A percentile compares a stretch with the other conserved stretches of the same genome.
Evolutionary conservation across 2,797 vertebrate species (phyloP).

Genomic region (Mormyrops attenuatus): DNA sequence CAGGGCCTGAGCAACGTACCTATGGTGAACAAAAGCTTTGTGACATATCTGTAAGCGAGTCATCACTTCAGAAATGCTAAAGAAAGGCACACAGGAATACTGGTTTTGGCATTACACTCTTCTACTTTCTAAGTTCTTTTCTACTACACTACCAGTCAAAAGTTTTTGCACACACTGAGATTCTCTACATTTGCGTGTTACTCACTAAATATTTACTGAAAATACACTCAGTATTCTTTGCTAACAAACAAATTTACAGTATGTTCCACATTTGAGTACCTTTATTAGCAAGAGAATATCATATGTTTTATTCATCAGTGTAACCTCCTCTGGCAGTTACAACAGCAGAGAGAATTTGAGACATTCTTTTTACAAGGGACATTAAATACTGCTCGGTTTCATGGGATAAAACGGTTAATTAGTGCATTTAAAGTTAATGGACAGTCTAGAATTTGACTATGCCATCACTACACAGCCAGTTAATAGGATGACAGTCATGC

Average conservation of each 20-base stretch:
- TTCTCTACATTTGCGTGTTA: neutral
- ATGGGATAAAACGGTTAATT: neutral
- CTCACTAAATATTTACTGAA: neutral
- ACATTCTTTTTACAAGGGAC: neutral
- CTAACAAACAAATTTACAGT: neutral
- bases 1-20: constrained; percentile 83
- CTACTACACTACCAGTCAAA: neutral
- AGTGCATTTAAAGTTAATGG: neutral
- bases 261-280: neutral
- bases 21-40: constrained; percentile 35
- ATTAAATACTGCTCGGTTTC: neutral
- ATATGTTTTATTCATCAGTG: neutral
- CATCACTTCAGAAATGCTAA: neutral
- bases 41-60: neutral
- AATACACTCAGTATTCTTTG: neutral
- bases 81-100: neutral
- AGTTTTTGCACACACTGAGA: neutral
- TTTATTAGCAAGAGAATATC: neutral
- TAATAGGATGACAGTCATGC: neutral
- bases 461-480: neutral
- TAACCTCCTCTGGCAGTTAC: neutral
- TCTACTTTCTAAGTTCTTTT: neutral
- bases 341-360: neutral
- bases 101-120: neutral
- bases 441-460: neutral